Conservation (phyloP, 2,888 invertebrate species). For the Cantharis rustica region DNA sequence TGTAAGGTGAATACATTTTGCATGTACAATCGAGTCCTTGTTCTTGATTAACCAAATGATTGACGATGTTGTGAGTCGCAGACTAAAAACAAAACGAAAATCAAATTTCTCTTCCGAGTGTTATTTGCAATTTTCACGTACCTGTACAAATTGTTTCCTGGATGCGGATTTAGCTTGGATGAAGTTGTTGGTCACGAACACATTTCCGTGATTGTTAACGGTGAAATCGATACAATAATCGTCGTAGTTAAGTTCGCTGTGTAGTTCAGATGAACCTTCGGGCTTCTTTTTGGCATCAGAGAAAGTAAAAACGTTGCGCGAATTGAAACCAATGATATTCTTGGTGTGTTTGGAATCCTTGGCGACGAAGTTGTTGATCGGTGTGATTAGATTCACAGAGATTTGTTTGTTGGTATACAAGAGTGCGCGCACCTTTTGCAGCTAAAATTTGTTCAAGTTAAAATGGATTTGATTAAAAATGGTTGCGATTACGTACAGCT, state of each 20-base stretch:
- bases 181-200: slow-evolving; percentile 69
- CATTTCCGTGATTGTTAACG: slow-evolving; percentile 66
- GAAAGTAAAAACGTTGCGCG: slow-evolving; percentile 65
- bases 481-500: slow-evolving; percentile 57
- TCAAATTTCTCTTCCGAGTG: not conserved
- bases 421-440: slow-evolving; percentile 44
- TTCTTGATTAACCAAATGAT: slow-evolving; percentile 52
- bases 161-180: slow-evolving; percentile 57
- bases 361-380: slow-evolving; percentile 61
- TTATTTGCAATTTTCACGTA: slow-evolving; percentile 33
- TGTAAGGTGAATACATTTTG: slow-evolving; percentile 37
- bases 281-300: slow-evolving; percentile 67
- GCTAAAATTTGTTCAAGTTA: slow-evolving; percentile 35
- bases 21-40: slow-evolving; percentile 58
- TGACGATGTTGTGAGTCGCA: slow-evolving; percentile 57
- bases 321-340: slow-evolving; percentile 66
- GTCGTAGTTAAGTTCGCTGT: slow-evolving; percentile 60
- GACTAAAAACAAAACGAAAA: slow-evolving; percentile 54
- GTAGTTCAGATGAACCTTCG: slow-evolving; percentile 61
- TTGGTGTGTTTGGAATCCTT: slow-evolving; percentile 62
- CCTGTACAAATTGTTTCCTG: slow-evolving; percentile 66
- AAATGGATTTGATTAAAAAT: not conserved
- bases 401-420: slow-evolving; percentile 63
- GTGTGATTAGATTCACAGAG: slow-evolving; percentile 65
- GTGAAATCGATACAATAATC: slow-evolving; percentile 74